Evolutionary conservation across 2,113 vertebrate species (phyloP).

Genomic region (Diphyllodes magnificus): DNA sequence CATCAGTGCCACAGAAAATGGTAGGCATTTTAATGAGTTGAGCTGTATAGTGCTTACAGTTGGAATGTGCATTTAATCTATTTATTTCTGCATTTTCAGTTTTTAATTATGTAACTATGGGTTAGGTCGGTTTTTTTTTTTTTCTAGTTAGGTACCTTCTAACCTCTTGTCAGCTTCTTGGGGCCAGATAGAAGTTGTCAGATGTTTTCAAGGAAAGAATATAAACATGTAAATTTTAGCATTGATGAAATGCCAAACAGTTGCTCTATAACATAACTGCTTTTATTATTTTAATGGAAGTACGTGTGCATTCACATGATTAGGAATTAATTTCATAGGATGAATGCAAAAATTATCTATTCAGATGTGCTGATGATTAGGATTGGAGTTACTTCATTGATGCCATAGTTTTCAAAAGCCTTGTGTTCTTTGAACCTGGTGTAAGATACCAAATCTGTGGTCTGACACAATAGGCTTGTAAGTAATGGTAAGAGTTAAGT

Average conservation of each 20-base stretch:
- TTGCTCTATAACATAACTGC: background rate
- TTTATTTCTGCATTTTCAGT: background rate
- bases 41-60: background rate
- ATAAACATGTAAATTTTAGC: background rate
- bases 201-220: background rate
- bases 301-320: background rate
- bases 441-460: background rate
- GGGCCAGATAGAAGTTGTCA: background rate
- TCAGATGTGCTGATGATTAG: background rate
- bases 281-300: background rate
- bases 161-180: background rate
- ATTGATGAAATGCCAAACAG: background rate
- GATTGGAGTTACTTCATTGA: background rate
- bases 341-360: background rate
- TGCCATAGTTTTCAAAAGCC: background rate
- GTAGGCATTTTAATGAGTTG: constrained; percentile 69
- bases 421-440: background rate
- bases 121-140: rapidly evolving
- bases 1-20: constrained; percentile 88
- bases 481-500: background rate
- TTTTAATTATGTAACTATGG: background rate
- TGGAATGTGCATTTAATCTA: background rate
- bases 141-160: background rate
- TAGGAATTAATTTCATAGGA: background rate
- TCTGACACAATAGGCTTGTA: background rate